Percentiles rank a stretch among this genome's conserved stretches.
These are phyloP conservation scores for Clytia hemisphaerica DNA, from an alignment of 30 jellyfish, hydroid and myxozoan genomes.

Conservation along the genomic window DNA sequence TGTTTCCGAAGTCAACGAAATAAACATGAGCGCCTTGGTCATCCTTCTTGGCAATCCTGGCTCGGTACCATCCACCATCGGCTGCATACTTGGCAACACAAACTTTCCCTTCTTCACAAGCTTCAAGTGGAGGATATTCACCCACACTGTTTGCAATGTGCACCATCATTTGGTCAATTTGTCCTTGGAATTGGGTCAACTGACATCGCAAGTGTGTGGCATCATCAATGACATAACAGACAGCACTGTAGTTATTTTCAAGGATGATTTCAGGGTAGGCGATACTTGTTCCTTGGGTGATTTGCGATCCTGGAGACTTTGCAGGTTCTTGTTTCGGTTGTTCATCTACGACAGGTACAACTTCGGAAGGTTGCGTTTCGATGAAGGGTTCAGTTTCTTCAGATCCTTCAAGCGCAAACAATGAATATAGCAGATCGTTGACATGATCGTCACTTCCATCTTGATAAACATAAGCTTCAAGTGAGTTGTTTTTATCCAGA, in stretches of 20 bases:
- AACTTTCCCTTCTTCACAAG: not conserved
- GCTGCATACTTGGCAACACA: constrained; percentile 8
- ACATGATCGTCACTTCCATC: constrained; percentile 28
- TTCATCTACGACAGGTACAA: constrained; percentile 2
- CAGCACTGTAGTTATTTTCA: not conserved
- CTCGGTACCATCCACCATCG: constrained; percentile 39
- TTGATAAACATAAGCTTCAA: constrained; percentile 24
- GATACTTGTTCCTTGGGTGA: not conserved
- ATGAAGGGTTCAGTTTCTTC: constrained; percentile 6
- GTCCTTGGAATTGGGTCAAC: constrained; percentile 12
- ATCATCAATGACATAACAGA: constrained; percentile 29
- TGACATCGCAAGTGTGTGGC: constrained; percentile 30
- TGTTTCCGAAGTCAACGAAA: constrained; percentile 67
- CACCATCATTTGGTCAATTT: constrained; percentile 53
- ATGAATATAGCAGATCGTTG: constrained; percentile 53
- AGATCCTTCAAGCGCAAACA: constrained; percentile 22
- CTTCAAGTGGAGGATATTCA: not conserved
- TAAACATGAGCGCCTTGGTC: constrained; percentile 21
- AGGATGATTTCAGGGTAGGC: not conserved
- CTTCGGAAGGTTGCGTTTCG: not conserved
- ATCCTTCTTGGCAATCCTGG: not conserved
- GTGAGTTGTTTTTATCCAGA: constrained; percentile 12
- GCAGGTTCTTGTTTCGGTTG: not conserved
- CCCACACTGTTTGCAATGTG: constrained; percentile 17
- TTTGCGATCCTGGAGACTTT: not conserved